Evolutionary conservation across 1,140 invertebrate species (phyloP), one percentile per base, ranked within the genome.

Genomic region (Sarcophaga peregrina): DNA sequence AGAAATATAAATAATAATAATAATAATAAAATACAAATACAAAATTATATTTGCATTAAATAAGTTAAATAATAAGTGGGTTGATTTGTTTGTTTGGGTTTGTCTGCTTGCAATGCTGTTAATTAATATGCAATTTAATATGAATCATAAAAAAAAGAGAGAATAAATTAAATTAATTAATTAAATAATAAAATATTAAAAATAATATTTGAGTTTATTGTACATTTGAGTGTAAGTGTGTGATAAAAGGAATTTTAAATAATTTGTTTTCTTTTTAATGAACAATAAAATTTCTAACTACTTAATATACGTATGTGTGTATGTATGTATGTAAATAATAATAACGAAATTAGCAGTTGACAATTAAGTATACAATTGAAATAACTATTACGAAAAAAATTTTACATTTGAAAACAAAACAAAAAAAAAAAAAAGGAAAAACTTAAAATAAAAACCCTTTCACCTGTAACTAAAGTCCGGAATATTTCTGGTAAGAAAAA

Each of bases 151-250:
- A 15, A n/a, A 58, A 6, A 58, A 58, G n/a, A 58, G 10, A 13
- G 74, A 15, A 46, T 76, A 76, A n/a, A 47, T 7, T 50, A 76
- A 76, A 76, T 37, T 37, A 37, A 37, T 37, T 37, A 37, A 37
- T 37, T 37, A 37, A 37, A 37, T 37, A 37, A 37, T 37, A 37
- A 37, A 37, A 37, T 37, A 37, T 37, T 37, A 37, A 37, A 37
- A 37, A 37, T 48, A 76, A 76, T 76, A 76, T 76, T 76, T 76
- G 74, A 76, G 74, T 76, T 76, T 76, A 76, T 76, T 76, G 74
- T 76, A 76, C 74, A 76, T 76, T 76, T 15, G 48, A 76, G 20
- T 74, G 20, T 72, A 6, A 10, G 68, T 58, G 11, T 58, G 52
- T 58, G 52, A 58, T 58, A 11, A 58, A 13, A 58, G 25, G 25